A percentile compares a stretch with the other conserved stretches of the same genome.
Conservation (phyloP, 2,797 vertebrate species). For the Cichlasoma orientale region DNA sequence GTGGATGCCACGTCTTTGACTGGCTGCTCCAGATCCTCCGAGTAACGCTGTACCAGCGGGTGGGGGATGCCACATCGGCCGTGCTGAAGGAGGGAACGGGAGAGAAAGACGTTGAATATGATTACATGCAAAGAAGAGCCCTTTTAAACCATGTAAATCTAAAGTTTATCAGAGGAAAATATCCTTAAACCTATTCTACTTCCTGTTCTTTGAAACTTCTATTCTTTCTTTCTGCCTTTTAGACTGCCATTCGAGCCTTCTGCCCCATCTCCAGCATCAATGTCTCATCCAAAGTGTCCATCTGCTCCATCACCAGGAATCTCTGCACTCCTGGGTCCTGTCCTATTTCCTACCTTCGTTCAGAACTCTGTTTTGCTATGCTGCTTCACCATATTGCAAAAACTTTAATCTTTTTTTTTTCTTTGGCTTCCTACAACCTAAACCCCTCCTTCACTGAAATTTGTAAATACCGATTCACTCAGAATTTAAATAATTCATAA, state of each 20-base stretch:
- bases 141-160: background rate
- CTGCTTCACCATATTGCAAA: background rate
- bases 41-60: slow-evolving; percentile 91
- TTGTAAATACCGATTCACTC: background rate
- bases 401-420: fast-evolving
- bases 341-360: slow-evolving; percentile 1
- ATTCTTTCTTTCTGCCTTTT: background rate
- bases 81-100: slow-evolving; percentile 80
- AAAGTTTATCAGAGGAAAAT: background rate
- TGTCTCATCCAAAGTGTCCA: background rate
- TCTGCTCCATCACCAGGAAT: background rate
- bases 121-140: background rate
- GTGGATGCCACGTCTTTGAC: slow-evolving; percentile 88
- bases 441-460: background rate
- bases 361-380: background rate
- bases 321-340: background rate
- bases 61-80: slow-evolving; percentile 96
- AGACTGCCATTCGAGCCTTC: background rate
- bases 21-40: slow-evolving; percentile 90
- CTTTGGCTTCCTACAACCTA: background rate
- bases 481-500: background rate
- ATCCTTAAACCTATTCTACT: background rate
- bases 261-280: background rate
- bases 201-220: background rate
- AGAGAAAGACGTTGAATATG: background rate